A percentile compares a stretch with the other conserved stretches of the same genome.
phyloP scores from a whole-genome alignment of 2,888 invertebrate genomes.

The Monoplex corrugatus region DNA sequence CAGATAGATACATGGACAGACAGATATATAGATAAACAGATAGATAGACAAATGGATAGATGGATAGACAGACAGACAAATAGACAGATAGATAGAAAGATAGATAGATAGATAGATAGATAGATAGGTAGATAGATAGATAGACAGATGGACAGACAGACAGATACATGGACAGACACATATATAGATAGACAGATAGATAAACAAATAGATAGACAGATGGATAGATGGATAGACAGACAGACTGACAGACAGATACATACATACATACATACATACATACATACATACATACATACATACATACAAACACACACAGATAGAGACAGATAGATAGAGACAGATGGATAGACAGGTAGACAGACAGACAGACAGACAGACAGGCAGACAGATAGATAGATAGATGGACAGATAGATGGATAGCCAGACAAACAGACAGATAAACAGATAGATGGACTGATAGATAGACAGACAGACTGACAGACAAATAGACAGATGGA shows the following conservation, averaged over 20 bases:
- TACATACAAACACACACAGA: neutral
- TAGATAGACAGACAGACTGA: too few species aligned
- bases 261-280: neutral
- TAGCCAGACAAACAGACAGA: too few species aligned
- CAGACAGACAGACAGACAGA: too few species aligned
- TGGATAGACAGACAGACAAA: neutral
- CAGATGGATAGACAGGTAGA: neutral
- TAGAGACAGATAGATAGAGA: neutral
- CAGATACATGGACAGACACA: neutral
- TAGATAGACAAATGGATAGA: neutral
- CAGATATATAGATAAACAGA: neutral
- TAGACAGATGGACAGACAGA: too few species aligned
- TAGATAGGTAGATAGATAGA: too few species aligned
- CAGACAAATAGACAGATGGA: too few species aligned
- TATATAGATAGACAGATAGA: too few species aligned
- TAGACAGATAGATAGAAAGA: neutral
- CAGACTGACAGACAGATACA: neutral
- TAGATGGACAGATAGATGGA: too few species aligned
- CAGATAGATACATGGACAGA: neutral
- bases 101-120: too few species aligned
- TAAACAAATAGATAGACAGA: neutral
- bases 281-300: conserved; percentile 16
- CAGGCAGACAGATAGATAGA: too few species aligned
- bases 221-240: neutral
- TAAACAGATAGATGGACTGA: too few species aligned